These are phyloP conservation scores for Danio aesculapii DNA, from an alignment of 2,797 vertebrate genomes.

Conservation along the genomic window DNA sequence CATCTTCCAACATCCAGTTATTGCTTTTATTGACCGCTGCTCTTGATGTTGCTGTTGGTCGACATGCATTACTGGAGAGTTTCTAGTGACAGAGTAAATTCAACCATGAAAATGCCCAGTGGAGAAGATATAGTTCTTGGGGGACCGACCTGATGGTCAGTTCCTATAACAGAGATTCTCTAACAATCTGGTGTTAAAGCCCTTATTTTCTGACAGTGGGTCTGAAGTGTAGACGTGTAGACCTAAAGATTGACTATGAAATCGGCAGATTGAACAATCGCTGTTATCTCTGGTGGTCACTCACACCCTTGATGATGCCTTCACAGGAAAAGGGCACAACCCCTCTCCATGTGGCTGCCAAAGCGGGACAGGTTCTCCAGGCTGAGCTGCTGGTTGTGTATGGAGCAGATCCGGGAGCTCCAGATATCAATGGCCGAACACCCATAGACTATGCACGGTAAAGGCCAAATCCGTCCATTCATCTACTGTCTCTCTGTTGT, in stretches of 20 bases:
- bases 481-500: neutral
- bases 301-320: neutral
- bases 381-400: conserved; percentile 96
- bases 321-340: conserved; percentile 95
- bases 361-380: conserved; percentile 93
- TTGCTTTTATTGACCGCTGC: too few relatives aligned
- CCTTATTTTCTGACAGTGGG: too few relatives aligned
- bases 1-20: too few relatives aligned
- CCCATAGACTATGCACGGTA: conserved; percentile 97
- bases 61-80: too few relatives aligned
- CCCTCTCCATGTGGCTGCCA: conserved; percentile 93
- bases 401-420: conserved; percentile 93
- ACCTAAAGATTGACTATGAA: neutral
- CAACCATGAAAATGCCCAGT: too few relatives aligned
- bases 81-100: too few relatives aligned
- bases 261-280: neutral
- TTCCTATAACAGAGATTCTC: too few relatives aligned
- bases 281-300: neutral
- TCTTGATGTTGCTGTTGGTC: too few relatives aligned
- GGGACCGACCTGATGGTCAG: too few relatives aligned
- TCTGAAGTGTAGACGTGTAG: neutral
- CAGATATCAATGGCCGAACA: conserved; percentile 93
- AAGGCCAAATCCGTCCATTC: conserved; percentile 34
- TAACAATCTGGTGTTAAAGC: too few relatives aligned
- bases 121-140: too few relatives aligned